A percentile compares a stretch with the other conserved stretches of the same genome.
Evolutionary conservation across 2,797 vertebrate species (phyloP).

Genomic region (Micropoecilia bifurca): DNA sequence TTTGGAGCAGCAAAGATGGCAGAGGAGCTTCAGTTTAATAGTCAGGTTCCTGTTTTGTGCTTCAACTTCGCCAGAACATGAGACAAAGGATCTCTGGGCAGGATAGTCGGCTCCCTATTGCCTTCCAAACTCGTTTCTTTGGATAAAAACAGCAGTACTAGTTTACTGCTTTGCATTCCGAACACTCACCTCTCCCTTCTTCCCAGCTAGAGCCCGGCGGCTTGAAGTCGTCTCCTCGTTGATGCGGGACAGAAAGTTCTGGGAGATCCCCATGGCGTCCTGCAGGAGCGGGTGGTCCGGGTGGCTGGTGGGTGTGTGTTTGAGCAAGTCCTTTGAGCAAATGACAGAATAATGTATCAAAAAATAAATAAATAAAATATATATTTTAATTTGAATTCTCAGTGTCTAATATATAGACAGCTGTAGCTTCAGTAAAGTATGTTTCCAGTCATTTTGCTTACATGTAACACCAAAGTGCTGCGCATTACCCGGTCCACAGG

Average conservation of each 20-base stretch:
- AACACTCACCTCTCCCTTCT: slow-evolving; percentile 94
- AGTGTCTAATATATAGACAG: not conserved
- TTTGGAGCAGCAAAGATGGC: not conserved
- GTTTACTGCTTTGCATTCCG: not conserved
- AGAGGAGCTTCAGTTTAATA: not conserved
- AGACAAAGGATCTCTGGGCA: not conserved
- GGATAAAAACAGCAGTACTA: not conserved
- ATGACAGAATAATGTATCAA: not conserved
- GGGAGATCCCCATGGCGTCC: slow-evolving; percentile 95
- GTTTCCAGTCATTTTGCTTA: slow-evolving; percentile 79
- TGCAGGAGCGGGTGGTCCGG: slow-evolving; percentile 92
- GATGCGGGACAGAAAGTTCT: slow-evolving; percentile 99
- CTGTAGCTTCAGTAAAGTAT: not conserved
- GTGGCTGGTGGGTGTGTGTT: slow-evolving; percentile 94
- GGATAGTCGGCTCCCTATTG: not conserved
- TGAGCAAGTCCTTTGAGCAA: slow-evolving; percentile 89
- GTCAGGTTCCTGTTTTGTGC: not conserved
- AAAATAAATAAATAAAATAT: not conserved
- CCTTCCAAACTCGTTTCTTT: not conserved
- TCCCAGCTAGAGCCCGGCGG: slow-evolving; percentile 94
- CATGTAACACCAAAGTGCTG: slow-evolving; percentile 96
- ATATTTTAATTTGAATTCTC: not conserved
- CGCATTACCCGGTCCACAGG: slow-evolving; percentile 97
- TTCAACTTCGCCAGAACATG: not conserved
- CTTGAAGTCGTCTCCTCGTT: slow-evolving; percentile 96